Percentiles rank a stretch among this genome's conserved stretches.
Evolutionary conservation across 2,797 vertebrate genomes (phyloP).

Genomic region (Anguilla marmorata): DNA sequence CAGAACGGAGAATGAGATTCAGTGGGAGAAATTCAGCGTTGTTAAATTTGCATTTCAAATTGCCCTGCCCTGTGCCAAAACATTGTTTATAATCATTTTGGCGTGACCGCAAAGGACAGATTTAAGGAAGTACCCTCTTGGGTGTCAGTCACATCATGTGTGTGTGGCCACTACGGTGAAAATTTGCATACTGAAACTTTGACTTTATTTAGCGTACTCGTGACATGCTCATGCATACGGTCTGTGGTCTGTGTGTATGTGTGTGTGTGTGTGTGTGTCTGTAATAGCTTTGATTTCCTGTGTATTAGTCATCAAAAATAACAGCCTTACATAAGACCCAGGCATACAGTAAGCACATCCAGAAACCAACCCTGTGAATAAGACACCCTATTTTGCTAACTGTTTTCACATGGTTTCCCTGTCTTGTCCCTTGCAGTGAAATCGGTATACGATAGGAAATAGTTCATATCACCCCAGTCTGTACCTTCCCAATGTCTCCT

Average conservation of each 20-base stretch:
- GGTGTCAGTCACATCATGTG: neutral
- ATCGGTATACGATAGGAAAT: neutral
- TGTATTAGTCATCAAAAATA: neutral
- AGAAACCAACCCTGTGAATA: neutral
- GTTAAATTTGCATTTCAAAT: neutral
- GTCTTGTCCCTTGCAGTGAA: neutral
- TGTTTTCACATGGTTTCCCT: neutral
- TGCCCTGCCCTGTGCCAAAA: neutral
- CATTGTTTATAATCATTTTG: too few species aligned
- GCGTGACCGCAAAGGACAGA: neutral
- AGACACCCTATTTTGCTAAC: neutral
- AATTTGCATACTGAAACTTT: neutral
- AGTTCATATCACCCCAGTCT: neutral
- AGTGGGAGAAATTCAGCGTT: neutral
- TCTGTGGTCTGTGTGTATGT: neutral
- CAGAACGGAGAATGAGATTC: neutral
- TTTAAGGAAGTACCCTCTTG: neutral
- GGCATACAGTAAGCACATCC: neutral
- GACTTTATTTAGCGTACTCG: neutral
- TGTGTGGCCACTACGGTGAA: neutral
- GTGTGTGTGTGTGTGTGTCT: neutral
- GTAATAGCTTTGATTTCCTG: neutral
- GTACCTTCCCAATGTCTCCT: neutral
- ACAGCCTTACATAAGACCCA: neutral
- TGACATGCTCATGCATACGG: neutral